phyloP scores from a whole-genome alignment of 2,797 vertebrate genomes.

The Rhinogobio ventralis region DNA sequence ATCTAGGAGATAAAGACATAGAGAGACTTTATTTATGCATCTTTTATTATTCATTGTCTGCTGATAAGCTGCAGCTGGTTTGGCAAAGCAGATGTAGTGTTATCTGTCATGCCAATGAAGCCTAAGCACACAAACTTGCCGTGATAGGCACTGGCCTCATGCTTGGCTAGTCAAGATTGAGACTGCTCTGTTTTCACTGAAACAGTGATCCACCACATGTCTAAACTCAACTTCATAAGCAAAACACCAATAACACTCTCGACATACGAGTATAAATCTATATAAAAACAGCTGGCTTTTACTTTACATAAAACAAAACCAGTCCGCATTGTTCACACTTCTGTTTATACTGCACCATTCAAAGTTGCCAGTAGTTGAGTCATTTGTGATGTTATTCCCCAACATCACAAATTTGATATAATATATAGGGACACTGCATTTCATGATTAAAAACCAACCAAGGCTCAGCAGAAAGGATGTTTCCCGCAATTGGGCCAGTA shows the following conservation, averaged over 20 bases:
- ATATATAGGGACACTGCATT: no score
- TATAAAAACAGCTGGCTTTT: not conserved
- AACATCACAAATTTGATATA: not conserved
- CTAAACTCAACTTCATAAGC: not conserved
- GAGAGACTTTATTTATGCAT: not conserved
- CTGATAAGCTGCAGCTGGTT: not conserved
- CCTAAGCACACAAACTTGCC: not conserved
- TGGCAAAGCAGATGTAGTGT: not conserved
- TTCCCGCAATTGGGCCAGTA: not conserved
- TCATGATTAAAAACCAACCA: not conserved
- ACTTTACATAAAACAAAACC: not conserved
- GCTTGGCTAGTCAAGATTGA: constrained; percentile 4
- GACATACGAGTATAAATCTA: not conserved
- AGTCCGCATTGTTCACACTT: not conserved
- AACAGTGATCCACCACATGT: constrained; percentile 20
- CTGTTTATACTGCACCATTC: not conserved
- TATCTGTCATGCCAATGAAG: not conserved
- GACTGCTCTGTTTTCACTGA: constrained; percentile 33
- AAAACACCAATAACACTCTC: not conserved
- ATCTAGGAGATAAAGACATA: not conserved
- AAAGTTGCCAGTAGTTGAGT: no score
- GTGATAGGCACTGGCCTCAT: not conserved
- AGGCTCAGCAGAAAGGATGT: not conserved
- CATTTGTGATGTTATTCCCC: no score
- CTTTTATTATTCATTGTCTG: not conserved